Percentiles rank a stretch among this genome's conserved stretches.
These are phyloP conservation scores for Sinosuthora webbiana DNA, from an alignment of 2,113 vertebrate genomes.

Conservation along the genomic window DNA sequence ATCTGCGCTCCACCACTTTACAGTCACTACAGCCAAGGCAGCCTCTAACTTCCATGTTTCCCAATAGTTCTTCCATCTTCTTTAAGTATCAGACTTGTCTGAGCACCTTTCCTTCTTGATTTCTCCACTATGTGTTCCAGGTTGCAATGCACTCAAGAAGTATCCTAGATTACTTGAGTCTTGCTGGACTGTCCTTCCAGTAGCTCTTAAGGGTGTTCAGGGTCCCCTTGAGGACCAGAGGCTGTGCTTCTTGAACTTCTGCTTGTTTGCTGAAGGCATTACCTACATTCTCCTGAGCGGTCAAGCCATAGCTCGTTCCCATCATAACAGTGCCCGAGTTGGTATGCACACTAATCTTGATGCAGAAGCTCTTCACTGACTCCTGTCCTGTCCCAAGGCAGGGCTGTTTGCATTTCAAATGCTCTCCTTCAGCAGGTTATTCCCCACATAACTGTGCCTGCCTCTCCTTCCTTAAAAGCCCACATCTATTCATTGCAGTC, in stretches of 20 bases:
- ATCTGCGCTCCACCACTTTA: background rate
- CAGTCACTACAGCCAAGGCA: background rate
- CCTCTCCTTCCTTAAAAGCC: background rate
- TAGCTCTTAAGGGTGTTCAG: background rate
- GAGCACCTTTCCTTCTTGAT: background rate
- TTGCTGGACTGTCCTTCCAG: background rate
- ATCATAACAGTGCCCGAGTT: background rate
- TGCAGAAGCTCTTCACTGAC: background rate
- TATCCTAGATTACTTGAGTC: background rate
- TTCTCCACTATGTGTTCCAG: background rate
- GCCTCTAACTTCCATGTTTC: background rate
- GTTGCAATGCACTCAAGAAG: background rate
- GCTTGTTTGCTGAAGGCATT: background rate
- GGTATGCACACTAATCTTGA: background rate
- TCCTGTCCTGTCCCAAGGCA: background rate
- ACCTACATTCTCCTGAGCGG: background rate
- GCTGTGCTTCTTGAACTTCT: background rate
- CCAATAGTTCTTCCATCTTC: background rate
- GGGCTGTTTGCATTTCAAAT: background rate
- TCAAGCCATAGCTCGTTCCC: background rate
- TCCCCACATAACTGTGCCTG: accelerated
- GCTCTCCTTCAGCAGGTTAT: background rate
- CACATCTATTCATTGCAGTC: accelerated
- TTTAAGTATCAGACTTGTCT: background rate
- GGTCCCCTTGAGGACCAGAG: background rate